These are phyloP conservation scores for Eudyptes chrysolophus DNA, from an alignment of 2,113 vertebrate species.

Conservation along the genomic window DNA sequence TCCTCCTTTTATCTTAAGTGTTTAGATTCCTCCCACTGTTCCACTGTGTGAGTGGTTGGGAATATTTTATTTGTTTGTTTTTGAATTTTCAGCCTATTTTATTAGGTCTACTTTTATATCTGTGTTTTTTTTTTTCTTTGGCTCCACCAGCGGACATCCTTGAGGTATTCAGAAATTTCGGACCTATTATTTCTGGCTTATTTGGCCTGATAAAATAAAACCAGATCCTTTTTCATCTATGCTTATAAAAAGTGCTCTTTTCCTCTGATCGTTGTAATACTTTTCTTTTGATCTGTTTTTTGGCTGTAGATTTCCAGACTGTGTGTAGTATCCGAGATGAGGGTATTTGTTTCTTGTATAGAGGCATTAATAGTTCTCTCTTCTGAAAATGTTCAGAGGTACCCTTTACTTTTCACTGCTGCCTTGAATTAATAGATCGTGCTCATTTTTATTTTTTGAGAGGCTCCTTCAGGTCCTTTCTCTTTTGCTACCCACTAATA, in stretches of 20 bases:
- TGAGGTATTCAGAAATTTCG: not conserved
- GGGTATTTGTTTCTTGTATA: not conserved
- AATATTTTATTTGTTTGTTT: not conserved
- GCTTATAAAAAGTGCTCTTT: not conserved
- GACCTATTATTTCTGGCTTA: not conserved
- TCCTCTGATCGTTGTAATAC: not conserved
- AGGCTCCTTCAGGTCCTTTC: not conserved
- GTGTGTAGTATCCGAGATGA: not conserved
- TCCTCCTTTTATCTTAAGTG: not conserved
- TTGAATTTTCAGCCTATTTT: slow-evolving; percentile 2
- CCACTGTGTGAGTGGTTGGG: not conserved
- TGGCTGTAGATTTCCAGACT: not conserved
- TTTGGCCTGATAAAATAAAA: not conserved
- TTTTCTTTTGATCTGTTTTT: not conserved
- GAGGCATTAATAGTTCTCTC: not conserved
- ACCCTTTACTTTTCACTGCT: not conserved
- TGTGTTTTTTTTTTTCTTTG: not conserved
- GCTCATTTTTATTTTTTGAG: not conserved
- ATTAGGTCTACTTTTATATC: not conserved
- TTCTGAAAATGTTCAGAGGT: not conserved
- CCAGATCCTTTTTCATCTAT: not conserved
- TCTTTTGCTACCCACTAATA: not conserved
- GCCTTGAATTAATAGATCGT: not conserved
- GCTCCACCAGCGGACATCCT: not conserved
- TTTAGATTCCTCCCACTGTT: not conserved